These are phyloP conservation scores for Meiosimyza decipiens DNA, from an alignment of 2,888 invertebrate species.

Conservation along the genomic window DNA sequence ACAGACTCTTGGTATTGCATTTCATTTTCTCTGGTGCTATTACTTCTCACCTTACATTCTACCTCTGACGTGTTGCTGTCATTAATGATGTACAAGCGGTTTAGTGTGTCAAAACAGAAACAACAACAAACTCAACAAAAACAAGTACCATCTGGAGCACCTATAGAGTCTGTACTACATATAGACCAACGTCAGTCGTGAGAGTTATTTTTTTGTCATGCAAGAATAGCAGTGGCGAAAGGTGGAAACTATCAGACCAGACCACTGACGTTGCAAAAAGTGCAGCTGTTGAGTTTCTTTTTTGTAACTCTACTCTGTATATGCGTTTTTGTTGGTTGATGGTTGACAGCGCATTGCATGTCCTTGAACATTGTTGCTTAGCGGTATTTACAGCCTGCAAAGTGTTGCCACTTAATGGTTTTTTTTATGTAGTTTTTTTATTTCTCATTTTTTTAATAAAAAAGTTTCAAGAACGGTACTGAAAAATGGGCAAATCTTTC, in stretches of 20 bases:
- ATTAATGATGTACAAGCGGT: conserved; percentile 13
- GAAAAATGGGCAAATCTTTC: too few species aligned
- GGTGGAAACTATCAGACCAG: neutral
- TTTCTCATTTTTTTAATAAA: too few species aligned
- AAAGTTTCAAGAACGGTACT: too few species aligned
- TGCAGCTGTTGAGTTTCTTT: neutral
- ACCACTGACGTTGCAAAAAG: conserved; percentile 7
- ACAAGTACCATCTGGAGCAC: too few species aligned
- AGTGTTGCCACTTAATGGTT: too few species aligned
- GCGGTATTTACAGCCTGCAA: too few species aligned
- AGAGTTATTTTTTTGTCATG: neutral
- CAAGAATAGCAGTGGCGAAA: too few species aligned
- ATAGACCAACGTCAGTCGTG: neutral
- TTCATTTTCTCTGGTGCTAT: neutral
- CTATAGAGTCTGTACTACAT: neutral
- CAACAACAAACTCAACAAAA: too few species aligned
- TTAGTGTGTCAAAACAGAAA: neutral
- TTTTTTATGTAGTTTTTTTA: too few species aligned
- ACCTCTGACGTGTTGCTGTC: neutral
- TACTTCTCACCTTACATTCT: neutral
- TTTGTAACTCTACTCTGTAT: neutral
- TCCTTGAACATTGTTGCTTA: conserved; percentile 15
- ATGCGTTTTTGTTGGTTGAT: neutral
- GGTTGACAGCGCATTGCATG: conserved; percentile 13
- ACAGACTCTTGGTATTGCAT: neutral